A percentile compares a stretch with the other conserved stretches of the same genome.
These are phyloP conservation scores for Canis aureus DNA, from an alignment of 2,113 vertebrate genomes.

Conservation along the genomic window DNA sequence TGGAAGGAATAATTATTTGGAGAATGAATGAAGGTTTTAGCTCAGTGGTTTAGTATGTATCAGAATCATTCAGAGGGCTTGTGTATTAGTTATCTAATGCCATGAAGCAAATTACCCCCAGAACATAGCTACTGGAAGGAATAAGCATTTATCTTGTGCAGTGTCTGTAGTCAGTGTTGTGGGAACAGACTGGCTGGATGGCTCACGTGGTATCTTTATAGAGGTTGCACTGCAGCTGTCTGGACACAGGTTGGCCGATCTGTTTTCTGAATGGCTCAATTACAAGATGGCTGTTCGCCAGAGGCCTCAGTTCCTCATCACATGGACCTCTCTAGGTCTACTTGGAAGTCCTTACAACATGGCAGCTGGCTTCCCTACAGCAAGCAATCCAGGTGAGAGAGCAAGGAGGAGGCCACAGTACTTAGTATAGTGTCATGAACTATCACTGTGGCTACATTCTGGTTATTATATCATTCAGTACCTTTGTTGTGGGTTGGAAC, in stretches of 20 bases:
- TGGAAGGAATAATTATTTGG: no score
- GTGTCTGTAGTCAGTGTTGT: background rate
- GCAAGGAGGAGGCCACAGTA: background rate
- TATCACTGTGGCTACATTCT: background rate
- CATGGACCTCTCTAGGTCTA: background rate
- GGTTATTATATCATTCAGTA: background rate
- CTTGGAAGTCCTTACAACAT: background rate
- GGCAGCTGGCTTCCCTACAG: background rate
- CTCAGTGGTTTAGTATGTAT: background rate
- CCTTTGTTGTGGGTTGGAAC: background rate
- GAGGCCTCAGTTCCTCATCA: background rate
- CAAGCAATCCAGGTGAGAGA: background rate
- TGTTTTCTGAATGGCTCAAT: background rate
- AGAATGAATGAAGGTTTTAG: background rate
- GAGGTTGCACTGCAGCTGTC: background rate
- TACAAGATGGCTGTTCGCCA: background rate
- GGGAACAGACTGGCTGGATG: background rate
- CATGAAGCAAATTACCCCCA: background rate
- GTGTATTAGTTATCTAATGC: background rate
- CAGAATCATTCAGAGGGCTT: background rate
- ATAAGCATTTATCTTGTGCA: background rate
- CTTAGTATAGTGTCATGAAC: background rate
- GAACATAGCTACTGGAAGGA: background rate
- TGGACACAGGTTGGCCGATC: no score
- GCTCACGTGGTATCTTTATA: background rate